phyloP scores from a whole-genome alignment of 2,888 invertebrate species.

The Oegoconia quadripuncta region DNA sequence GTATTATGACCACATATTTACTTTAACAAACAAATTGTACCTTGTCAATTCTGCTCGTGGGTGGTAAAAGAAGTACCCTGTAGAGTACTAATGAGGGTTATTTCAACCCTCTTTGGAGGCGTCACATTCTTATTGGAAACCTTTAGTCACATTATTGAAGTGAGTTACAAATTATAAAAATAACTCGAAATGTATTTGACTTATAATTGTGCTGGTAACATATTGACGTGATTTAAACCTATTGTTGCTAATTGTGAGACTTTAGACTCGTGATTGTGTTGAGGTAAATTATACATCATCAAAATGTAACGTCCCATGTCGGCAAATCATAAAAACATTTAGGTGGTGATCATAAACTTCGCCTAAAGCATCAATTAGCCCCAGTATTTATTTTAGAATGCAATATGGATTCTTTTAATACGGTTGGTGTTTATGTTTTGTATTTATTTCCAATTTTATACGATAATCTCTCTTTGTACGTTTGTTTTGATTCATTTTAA shows the following conservation, averaged over 20 bases:
- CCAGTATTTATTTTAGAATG: no score
- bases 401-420: no score
- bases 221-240: conserved; percentile 34
- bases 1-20: no score
- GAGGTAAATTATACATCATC: neutral
- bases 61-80: conserved; percentile 22
- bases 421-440: no score
- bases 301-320: no score
- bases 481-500: no score
- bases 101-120: conserved; percentile 9
- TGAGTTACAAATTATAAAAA: conserved; percentile 38
- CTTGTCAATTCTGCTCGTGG: conserved; percentile 15
- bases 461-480: no score
- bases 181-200: no score
- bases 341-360: no score
- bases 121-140: conserved; percentile 39
- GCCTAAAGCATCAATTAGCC: no score
- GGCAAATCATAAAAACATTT: no score
- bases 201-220: conserved; percentile 32
- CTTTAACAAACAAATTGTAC: neutral
- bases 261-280: neutral
- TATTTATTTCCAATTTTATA: no score
- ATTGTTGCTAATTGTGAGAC: conserved; percentile 21
- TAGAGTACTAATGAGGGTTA: conserved; percentile 11
- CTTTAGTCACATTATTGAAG: conserved; percentile 30